Percentiles rank a stretch among this genome's conserved stretches.
These are phyloP conservation scores for Apodemus speciosus DNA, from an alignment of 2,113 vertebrate genomes.

Conservation along the genomic window DNA sequence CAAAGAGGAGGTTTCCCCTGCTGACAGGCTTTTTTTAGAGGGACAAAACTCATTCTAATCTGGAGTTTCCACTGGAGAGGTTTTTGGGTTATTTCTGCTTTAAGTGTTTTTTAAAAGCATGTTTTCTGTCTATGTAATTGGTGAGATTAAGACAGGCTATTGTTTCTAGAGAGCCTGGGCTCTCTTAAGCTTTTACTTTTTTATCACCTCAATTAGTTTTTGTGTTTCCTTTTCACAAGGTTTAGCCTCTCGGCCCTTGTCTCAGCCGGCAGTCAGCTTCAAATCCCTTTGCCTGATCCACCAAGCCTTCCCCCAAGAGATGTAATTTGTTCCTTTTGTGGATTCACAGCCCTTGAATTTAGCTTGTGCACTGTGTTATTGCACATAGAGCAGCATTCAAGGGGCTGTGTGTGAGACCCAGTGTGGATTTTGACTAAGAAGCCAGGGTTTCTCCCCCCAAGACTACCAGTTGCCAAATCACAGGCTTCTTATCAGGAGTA, in stretches of 20 bases:
- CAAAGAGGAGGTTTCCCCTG: slow-evolving; percentile 23
- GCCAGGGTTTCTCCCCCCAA: neutral
- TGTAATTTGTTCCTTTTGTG: slow-evolving; percentile 63
- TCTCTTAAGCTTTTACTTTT: neutral
- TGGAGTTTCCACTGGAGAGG: neutral
- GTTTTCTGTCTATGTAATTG: slow-evolving; percentile 42
- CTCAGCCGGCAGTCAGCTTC: neutral
- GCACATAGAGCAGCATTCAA: neutral
- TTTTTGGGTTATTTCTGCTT: slow-evolving; percentile 44
- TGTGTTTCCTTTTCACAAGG: slow-evolving; percentile 30
- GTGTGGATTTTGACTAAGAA: neutral
- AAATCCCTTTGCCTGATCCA: slow-evolving; percentile 6
- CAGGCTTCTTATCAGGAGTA: neutral
- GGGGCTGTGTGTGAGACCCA: neutral
- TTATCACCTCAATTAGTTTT: slow-evolving; percentile 3
- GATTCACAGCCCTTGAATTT: neutral
- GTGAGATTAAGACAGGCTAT: slow-evolving; percentile 58
- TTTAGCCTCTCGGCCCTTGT: neutral
- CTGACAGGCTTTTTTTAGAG: neutral
- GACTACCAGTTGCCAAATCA: neutral
- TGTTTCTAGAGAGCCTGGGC: neutral
- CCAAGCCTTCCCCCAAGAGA: neutral
- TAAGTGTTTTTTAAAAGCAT: slow-evolving; percentile 41
- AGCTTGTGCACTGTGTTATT: neutral
- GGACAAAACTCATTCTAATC: slow-evolving; percentile 64